Conservation (phyloP, 2,797 vertebrate species). For the Calcarius lapponicus region DNA sequence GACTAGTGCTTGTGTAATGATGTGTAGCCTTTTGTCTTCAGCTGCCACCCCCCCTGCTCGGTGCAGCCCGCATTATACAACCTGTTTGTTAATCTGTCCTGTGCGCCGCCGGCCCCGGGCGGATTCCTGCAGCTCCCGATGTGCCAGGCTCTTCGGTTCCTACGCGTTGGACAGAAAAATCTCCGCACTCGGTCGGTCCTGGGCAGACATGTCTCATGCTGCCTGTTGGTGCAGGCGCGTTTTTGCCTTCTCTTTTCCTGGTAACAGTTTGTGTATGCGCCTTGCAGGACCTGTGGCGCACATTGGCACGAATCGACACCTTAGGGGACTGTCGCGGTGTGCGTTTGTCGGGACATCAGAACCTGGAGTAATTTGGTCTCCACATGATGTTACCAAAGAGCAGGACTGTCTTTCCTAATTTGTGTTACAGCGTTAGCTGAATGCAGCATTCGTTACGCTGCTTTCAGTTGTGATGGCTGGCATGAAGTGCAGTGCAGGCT, state of each 20-base stretch:
- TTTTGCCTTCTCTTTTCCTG: neutral
- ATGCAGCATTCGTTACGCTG: rapidly evolving
- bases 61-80: neutral
- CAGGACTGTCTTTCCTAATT: neutral
- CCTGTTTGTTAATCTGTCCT: no score
- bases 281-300: rapidly evolving
- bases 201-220: rapidly evolving
- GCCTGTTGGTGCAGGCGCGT: rapidly evolving
- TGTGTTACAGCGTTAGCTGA: neutral
- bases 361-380: neutral
- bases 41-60: neutral
- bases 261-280: rapidly evolving
- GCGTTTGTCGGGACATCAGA: neutral
- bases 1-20: neutral
- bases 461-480: neutral
- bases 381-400: rapidly evolving
- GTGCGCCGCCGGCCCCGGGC: neutral
- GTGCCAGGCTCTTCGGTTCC: neutral
- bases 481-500: neutral
- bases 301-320: rapidly evolving
- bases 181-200: neutral
- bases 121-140: rapidly evolving
- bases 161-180: rapidly evolving
- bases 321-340: rapidly evolving
- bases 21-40: neutral